Evolutionary conservation across 1,140 invertebrate species (phyloP), one percentile per base, ranked within the genome.

Genomic region (Neomicropteryx cornuta): DNA sequence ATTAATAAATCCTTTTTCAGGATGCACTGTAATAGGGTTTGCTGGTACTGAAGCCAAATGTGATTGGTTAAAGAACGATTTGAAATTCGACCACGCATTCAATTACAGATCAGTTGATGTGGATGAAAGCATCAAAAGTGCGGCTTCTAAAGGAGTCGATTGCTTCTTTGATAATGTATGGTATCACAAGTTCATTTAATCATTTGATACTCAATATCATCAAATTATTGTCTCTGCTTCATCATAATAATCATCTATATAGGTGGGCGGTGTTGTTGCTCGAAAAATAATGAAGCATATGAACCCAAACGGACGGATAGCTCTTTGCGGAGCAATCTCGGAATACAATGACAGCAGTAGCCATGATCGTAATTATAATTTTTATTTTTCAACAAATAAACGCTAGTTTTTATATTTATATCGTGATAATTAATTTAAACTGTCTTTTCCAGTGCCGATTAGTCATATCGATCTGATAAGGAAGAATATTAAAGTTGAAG

Each of bases 11-110:
- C n/a, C n/a, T n/a, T n/a, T n/a, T n/a, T n/a, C n/a, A 69, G 78
- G 79, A n/a, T 76, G 79, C 32, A 71, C 56, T 41, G 81, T 83
- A 0, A 77, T 87, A 45, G 83, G 80, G 4, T 77, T 81, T 49
- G 73, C 79, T 38, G 81, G 81, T 6, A 67, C 71, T 10, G 75
- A 82, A 36, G 75, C 73, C 1, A 85, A 87, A 66, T 72, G 76
- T 40, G 55, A 72, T 41, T 84, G 77, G 78, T 49, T 85, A 2
- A 70, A 67, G 18, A 50, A 76, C 3, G 69, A 81, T 27, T 47
- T 83, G 2, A 72, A 72, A 11, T 82, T 84, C 52, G 78, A 86
- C 53, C 48, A 59, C 42, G 78, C 70, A 2, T 77, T 75, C 38
- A 85, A 86, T 58, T 86, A 86, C 51, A 85, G 83, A 59, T 76